Conservation (phyloP, 2,888 invertebrate genomes). For the Copidosoma aretas region DNA sequence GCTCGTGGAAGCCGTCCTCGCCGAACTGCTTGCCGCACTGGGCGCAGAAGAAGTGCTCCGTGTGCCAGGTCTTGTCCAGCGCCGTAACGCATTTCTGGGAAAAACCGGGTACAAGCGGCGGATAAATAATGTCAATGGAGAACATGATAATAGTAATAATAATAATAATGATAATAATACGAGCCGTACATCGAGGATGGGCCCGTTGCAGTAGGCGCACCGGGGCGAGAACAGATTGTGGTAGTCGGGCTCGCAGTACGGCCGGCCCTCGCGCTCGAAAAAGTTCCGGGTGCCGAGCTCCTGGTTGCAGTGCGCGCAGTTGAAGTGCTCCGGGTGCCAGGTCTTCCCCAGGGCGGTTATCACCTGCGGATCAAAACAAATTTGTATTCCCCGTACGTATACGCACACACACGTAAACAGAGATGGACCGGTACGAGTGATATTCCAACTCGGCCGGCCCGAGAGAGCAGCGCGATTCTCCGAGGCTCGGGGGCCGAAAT, state of each 20-base stretch:
- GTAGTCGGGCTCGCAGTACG: conserved; percentile 98
- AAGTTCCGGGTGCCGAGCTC: conserved; percentile 97
- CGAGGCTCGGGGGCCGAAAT: too few species aligned
- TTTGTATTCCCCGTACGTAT: too few species aligned
- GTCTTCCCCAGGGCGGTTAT: conserved; percentile 97
- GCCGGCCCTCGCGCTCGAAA: conserved; percentile 95
- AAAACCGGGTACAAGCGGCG: too few species aligned
- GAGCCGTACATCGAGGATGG: conserved; percentile 91
- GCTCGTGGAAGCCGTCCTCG: conserved; percentile 97
- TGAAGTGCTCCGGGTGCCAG: conserved; percentile 99
- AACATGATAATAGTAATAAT: background rate
- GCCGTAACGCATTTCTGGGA: conserved; percentile 97
- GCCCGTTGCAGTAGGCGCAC: conserved; percentile 98
- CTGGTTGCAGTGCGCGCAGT: conserved; percentile 95
- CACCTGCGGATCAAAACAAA: too few species aligned
- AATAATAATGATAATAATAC: too few species aligned
- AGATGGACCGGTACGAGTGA: background rate
- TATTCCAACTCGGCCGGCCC: background rate
- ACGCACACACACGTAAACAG: background rate
- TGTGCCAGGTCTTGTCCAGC: conserved; percentile 97
- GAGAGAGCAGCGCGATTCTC: too few species aligned
- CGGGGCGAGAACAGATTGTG: conserved; percentile 98
- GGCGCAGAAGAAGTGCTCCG: conserved; percentile 98
- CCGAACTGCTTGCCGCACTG: conserved; percentile 97
- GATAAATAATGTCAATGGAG: too few species aligned